Conservation (phyloP, 2,888 invertebrate genomes). For the Andrena dorsata region DNA sequence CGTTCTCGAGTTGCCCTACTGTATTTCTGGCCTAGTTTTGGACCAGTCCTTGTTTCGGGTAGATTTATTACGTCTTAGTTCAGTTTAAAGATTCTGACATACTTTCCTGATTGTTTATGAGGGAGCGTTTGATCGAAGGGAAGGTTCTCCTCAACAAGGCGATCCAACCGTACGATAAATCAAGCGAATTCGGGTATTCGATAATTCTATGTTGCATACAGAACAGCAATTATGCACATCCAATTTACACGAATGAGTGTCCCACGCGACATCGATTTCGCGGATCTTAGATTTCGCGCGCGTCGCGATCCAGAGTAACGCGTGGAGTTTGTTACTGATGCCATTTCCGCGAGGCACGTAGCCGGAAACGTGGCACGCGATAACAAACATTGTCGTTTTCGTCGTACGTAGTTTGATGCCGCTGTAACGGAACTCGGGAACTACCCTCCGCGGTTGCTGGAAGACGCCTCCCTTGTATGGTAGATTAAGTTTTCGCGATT, state of each 20-base stretch:
- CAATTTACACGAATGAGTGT: background rate
- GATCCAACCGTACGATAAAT: background rate
- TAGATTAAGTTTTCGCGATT: slow-evolving; percentile 39
- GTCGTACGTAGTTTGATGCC: slow-evolving; percentile 40
- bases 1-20: background rate
- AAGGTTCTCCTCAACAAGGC: background rate
- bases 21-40: slow-evolving; percentile 19
- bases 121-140: background rate
- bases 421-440: slow-evolving; percentile 35
- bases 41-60: background rate
- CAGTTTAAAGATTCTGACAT: background rate
- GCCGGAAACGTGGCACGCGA: slow-evolving; percentile 34
- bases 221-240: background rate
- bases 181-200: background rate
- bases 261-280: slow-evolving; percentile 10
- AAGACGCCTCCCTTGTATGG: slow-evolving; percentile 2
- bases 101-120: background rate
- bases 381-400: slow-evolving; percentile 54
- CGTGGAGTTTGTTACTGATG: slow-evolving; percentile 33
- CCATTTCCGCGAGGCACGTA: slow-evolving; percentile 37
- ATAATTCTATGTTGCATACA: background rate
- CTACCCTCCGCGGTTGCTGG: slow-evolving; percentile 14
- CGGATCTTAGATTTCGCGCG: slow-evolving; percentile 11
- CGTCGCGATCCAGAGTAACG: slow-evolving; percentile 4
- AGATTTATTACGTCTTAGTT: background rate